Base-by-base conservation (phyloP, 1,140 invertebrate genomes). In the Archivesica marissinica region DNA sequence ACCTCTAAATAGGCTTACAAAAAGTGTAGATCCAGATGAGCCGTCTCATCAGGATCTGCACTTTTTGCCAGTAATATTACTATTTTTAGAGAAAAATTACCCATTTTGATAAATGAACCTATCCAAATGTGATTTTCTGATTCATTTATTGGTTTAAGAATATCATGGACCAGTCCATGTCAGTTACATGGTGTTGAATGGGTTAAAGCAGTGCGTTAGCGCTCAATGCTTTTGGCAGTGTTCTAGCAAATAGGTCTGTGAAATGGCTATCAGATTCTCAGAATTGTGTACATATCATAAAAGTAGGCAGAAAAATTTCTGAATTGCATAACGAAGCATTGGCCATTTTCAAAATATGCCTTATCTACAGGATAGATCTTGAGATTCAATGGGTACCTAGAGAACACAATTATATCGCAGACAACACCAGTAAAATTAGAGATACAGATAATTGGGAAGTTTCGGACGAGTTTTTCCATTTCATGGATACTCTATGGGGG, bases 221-320 rank as follows among this genome's bases (percentile, higher is more conserved):
- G 17, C 28, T 72, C 9, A 39, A 39, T n/a, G 35, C 68, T 41
- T 72, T n/a, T 72, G 68, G 68, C 17, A 38, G 6, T 20, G 9
- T 20, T 13, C 41, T 72, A 17, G 15, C 7, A n/a, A 25, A 64
- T 64, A 7, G 33, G 35, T 64, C 61, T 11, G 68, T 72, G 15
- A 72, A 39, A 44, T 72, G 68, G 68, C 44, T 72, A 17, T 72
- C 68, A 15, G 68, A 72, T 25, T 72, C 68, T n/a, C 68, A 72
- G 25, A 33, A 28, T 7, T 72, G 68, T 72, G 68, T 72, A 7
- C 68, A 72, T 25, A 38, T 72, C 4, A 39, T 72, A 6, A 72
- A 72, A 25, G 68, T 41, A 11, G 68, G 38, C 23, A 72, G 68
- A 41, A 25, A 13, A 20, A 72, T 41, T 39, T 7, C 44, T n/a